These are phyloP conservation scores for Osmerus eperlanus DNA, from an alignment of 2,113 vertebrate genomes.

Conservation along the genomic window DNA sequence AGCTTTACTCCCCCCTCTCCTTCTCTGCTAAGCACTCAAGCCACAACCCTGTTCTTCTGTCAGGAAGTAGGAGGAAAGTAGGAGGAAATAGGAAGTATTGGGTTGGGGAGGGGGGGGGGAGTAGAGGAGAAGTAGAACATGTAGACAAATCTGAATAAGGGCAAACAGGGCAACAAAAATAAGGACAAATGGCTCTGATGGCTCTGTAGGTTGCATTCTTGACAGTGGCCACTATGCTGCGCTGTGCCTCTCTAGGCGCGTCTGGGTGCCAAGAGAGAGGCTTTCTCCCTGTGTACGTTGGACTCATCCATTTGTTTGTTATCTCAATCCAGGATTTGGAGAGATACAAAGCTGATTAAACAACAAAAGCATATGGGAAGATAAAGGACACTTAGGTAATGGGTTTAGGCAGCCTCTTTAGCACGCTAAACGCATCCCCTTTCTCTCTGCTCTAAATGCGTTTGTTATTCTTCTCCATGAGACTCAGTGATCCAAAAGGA, in stretches of 20 bases:
- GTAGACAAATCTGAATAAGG: slow-evolving; percentile 4
- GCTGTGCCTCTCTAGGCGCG: slow-evolving; percentile 40
- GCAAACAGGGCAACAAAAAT: slow-evolving; percentile 9
- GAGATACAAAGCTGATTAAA: slow-evolving; percentile 87
- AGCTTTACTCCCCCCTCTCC: slow-evolving; percentile 37
- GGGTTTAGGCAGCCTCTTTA: slow-evolving; percentile 76
- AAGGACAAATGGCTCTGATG: background rate
- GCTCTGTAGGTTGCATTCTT: slow-evolving; percentile 40
- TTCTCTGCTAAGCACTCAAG: background rate
- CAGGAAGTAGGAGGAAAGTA: background rate
- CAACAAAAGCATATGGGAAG: slow-evolving; percentile 79
- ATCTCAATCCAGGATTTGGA: slow-evolving; percentile 82
- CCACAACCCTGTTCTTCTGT: slow-evolving; percentile 12
- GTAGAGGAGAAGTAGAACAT: slow-evolving; percentile 9
- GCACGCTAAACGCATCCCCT: slow-evolving; percentile 69
- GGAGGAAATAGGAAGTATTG: background rate
- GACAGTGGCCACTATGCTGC: slow-evolving; percentile 51
- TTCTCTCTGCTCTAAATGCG: slow-evolving; percentile 67
- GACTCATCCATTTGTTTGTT: slow-evolving; percentile 81
- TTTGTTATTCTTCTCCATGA: slow-evolving; percentile 71
- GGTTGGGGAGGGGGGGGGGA: background rate
- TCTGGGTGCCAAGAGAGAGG: slow-evolving; percentile 61
- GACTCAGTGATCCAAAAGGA: slow-evolving; percentile 56
- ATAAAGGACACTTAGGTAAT: slow-evolving; percentile 84
- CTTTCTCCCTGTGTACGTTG: slow-evolving; percentile 63